phyloP scores from a whole-genome alignment of 2,888 invertebrate species.

The Cistogaster globosa region DNA sequence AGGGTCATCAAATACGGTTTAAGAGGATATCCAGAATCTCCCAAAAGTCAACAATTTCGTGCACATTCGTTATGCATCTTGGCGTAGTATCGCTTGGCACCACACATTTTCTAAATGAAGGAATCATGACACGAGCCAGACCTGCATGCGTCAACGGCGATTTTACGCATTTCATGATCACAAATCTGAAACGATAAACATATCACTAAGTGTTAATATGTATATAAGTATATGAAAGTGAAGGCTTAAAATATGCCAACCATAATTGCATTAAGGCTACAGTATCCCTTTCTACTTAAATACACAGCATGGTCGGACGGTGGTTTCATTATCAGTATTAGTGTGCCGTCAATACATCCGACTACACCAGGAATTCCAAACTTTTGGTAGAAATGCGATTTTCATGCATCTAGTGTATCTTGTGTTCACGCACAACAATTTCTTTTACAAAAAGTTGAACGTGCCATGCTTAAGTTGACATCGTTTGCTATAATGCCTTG shows the following conservation, averaged over 20 bases:
- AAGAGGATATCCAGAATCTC: conserved; percentile 2
- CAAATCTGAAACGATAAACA: too few species aligned
- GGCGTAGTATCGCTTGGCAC: too few species aligned
- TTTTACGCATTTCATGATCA: too few species aligned
- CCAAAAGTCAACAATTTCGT: conserved; percentile 4
- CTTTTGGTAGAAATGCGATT: conserved; percentile 16
- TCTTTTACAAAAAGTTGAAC: conserved; percentile 22
- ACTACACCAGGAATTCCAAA: conserved; percentile 25
- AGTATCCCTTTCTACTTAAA: conserved; percentile 10
- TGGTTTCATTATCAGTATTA: conserved; percentile 10
- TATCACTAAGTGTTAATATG: too few species aligned
- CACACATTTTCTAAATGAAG: too few species aligned
- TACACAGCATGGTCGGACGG: conserved; percentile 11
- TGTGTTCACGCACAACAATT: background rate
- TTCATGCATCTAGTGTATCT: background rate
- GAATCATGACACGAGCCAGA: too few species aligned
- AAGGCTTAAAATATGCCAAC: background rate
- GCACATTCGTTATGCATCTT: background rate
- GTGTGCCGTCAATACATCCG: conserved; percentile 40
- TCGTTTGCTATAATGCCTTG: conserved; percentile 24
- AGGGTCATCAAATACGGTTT: conserved; percentile 19
- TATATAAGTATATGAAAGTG: too few species aligned
- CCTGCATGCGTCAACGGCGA: too few species aligned
- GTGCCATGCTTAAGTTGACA: conserved; percentile 2
- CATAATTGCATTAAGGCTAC: conserved; percentile 12